Conservation (phyloP, 2,888 invertebrate species). For the Criorhina ranunculi region DNA sequence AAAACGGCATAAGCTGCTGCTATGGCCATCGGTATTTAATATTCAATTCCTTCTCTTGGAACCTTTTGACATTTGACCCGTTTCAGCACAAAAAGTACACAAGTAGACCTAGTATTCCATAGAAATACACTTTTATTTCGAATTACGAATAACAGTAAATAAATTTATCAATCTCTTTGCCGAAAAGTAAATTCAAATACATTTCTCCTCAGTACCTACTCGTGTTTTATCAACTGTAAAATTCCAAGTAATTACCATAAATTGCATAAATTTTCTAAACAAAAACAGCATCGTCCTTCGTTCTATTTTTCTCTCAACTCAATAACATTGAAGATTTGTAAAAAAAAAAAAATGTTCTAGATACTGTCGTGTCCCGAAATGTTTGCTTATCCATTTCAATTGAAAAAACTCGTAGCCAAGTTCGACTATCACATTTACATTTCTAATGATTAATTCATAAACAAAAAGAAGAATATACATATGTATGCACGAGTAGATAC, state of each 20-base stretch:
- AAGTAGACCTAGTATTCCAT: too few species aligned
- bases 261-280: constrained; percentile 22
- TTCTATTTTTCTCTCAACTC: constrained; percentile 8
- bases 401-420: too few species aligned
- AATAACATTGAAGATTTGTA: constrained; percentile 8
- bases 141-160: too few species aligned
- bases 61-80: too few species aligned
- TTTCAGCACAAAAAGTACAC: too few species aligned
- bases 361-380: background rate
- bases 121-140: too few species aligned
- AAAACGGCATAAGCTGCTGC: too few species aligned
- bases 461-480: background rate
- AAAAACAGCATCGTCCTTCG: constrained; percentile 5
- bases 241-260: constrained; percentile 26
- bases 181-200: constrained; percentile 21
- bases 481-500: too few species aligned
- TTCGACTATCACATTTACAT: constrained; percentile 23
- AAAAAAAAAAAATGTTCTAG: background rate
- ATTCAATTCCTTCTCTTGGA: too few species aligned
- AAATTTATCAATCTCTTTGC: too few species aligned
- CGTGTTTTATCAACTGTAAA: constrained; percentile 19
- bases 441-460: constrained; percentile 35
- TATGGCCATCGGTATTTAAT: too few species aligned
- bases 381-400: constrained; percentile 18
- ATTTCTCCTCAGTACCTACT: background rate